Evolutionary conservation across 1,140 invertebrate genomes (phyloP), one percentile per base, ranked within the genome.

Genomic region (Aphaenogaster ashmeadi): DNA sequence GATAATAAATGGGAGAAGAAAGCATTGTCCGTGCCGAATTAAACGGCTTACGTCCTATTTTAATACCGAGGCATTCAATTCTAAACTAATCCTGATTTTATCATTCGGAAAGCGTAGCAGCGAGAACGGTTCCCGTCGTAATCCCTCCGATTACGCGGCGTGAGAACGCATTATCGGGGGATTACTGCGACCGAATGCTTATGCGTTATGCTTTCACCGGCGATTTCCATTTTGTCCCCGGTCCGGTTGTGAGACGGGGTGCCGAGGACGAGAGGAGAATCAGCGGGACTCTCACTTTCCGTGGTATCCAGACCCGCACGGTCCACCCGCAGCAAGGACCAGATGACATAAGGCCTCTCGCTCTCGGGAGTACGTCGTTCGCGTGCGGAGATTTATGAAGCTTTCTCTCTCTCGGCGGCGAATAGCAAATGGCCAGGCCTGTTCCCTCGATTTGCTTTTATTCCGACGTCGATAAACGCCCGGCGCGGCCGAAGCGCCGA

Each of bases 351-450:
- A 92, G 86, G 86, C 83, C 67, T 87, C 88, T 38, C 58, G 67
- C 78, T 87, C 84, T 84, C 75, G 44, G 66, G 77, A 62, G 50
- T 89, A 88, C 75, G 87, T 86, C 81, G 74, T 85, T 88, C 38
- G 60, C 80, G 52, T 79, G 66, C 41, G 38, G 84, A 91, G 92
- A 94, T 94, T 93, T 94, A 94, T 93, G 92, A 93, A 94, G 91
- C 93, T 94, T 94, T 94, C 93, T 93, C 93, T 69, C 92, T 71
- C 91, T 86, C 47, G 67, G 71, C 89, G 86, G 87, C 88, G 89
- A 89, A 87, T 87, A 92, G 87, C 89, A 90, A 90, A 86, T 81
- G 56, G 81, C 62, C 47, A 9, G 41, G 62, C 38, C 50, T 50
- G 38, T 60, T 80, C 66, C 72, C 15, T 84, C 75, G 83, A 47